Evolutionary conservation across 2,888 invertebrate species (phyloP).

Genomic region (Blastobasis lacticolella): DNA sequence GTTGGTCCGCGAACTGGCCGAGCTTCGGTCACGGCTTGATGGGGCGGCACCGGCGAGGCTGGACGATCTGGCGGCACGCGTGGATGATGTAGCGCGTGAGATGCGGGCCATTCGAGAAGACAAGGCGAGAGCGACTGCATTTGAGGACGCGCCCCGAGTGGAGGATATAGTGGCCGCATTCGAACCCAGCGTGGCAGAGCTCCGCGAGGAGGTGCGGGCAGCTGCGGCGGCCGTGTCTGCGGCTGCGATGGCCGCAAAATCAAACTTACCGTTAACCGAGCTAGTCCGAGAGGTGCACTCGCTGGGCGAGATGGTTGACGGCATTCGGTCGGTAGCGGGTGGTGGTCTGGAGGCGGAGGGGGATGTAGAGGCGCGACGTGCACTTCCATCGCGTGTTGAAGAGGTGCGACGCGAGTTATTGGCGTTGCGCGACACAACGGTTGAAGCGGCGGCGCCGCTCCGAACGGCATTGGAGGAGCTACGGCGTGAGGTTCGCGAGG

Average conservation of each 20-base stretch:
- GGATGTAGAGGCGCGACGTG: background rate
- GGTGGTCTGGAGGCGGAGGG: background rate
- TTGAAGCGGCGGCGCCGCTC: background rate
- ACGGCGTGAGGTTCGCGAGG: background rate
- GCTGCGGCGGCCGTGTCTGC: background rate
- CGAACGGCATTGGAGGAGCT: background rate
- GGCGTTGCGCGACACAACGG: background rate
- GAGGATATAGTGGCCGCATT: background rate
- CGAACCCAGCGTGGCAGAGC: background rate
- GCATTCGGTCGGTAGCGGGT: background rate
- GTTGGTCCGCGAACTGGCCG: background rate
- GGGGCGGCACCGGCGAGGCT: background rate
- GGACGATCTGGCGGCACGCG: background rate
- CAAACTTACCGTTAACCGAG: background rate
- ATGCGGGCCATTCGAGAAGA: background rate
- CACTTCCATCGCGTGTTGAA: background rate
- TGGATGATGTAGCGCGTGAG: background rate
- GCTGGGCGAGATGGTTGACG: background rate
- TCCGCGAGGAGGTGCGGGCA: background rate
- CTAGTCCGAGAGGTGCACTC: background rate
- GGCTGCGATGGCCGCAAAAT: background rate
- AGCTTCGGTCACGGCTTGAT: background rate
- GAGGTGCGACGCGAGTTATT: background rate
- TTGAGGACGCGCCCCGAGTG: background rate
- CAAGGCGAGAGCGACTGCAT: background rate